Conservation (phyloP, 2,888 invertebrate species). For the Stenurella melanura region DNA sequence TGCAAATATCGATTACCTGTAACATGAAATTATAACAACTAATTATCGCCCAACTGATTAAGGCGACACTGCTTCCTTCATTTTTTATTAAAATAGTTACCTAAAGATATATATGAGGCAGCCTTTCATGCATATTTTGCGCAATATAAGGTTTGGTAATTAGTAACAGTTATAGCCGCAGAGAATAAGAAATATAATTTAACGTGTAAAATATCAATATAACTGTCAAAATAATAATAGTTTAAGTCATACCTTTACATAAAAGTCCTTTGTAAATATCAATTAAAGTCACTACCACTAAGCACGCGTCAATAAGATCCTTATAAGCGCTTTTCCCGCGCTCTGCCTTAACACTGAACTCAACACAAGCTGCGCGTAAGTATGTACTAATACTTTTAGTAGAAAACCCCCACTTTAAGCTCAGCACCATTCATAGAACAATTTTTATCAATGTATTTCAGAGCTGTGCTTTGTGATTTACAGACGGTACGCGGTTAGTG, state of each 20-base stretch:
- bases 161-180: neutral
- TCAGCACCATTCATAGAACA: constrained; percentile 37
- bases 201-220: neutral
- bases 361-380: constrained; percentile 42
- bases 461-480: constrained; percentile 24
- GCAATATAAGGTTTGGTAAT: too few relatives aligned
- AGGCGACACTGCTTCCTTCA: too few relatives aligned
- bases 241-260: constrained; percentile 38
- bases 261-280: constrained; percentile 21
- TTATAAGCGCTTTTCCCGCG: constrained; percentile 39
- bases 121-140: too few relatives aligned
- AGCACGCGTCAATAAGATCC: constrained; percentile 18
- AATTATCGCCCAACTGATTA: neutral
- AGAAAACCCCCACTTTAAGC: constrained; percentile 30
- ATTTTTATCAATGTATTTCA: constrained; percentile 27
- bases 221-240: constrained; percentile 22
- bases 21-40: neutral
- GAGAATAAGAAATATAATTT: neutral
- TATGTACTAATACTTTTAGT: constrained; percentile 34
- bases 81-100: too few relatives aligned
- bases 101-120: too few relatives aligned
- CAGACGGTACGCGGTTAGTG: neutral
- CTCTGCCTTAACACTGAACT: constrained; percentile 37
- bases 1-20: neutral
- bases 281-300: constrained; percentile 26